These are phyloP conservation scores for Oncorhynchus kisutch DNA, from an alignment of 2,113 vertebrate species.

Conservation along the genomic window DNA sequence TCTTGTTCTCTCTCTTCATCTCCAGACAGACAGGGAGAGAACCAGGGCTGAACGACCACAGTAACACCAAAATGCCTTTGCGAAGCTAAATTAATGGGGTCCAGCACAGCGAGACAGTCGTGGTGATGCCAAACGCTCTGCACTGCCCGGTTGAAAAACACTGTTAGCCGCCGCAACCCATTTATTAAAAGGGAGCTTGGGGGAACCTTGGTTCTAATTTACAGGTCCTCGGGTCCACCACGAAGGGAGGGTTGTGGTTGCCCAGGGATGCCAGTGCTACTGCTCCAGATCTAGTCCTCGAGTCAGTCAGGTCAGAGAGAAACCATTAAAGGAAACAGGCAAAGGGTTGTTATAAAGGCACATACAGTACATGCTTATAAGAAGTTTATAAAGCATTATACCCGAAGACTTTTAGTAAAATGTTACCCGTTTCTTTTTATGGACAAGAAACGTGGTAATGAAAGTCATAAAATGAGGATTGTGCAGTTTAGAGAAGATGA, in stretches of 20 bases:
- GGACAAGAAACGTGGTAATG: neutral
- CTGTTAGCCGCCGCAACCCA: constrained; percentile 46
- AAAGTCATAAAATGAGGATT: too few relatives aligned
- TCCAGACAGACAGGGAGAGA: constrained; percentile 34
- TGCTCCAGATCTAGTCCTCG: too few relatives aligned
- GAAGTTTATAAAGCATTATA: too few relatives aligned
- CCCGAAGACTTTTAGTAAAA: too few relatives aligned
- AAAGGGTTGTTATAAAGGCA: too few relatives aligned
- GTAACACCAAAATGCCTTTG: constrained; percentile 51
- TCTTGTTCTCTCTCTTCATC: neutral
- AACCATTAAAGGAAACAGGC: too few relatives aligned
- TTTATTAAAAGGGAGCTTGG: constrained; percentile 43
- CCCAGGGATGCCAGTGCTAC: constrained; percentile 18
- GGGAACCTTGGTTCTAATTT: constrained; percentile 63
- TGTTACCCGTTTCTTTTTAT: too few relatives aligned
- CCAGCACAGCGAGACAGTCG: constrained; percentile 48
- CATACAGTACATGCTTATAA: too few relatives aligned
- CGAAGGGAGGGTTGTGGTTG: constrained; percentile 61
- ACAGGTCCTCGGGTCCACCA: constrained; percentile 60
- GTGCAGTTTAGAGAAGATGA: too few relatives aligned
- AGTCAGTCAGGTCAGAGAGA: too few relatives aligned
- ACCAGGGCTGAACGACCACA: constrained; percentile 45
- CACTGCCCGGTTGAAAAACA: constrained; percentile 59
- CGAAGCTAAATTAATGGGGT: constrained; percentile 59
- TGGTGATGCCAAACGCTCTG: constrained; percentile 41